Conservation (phyloP, 1,140 invertebrate species). For the Saccostrea echinata region DNA sequence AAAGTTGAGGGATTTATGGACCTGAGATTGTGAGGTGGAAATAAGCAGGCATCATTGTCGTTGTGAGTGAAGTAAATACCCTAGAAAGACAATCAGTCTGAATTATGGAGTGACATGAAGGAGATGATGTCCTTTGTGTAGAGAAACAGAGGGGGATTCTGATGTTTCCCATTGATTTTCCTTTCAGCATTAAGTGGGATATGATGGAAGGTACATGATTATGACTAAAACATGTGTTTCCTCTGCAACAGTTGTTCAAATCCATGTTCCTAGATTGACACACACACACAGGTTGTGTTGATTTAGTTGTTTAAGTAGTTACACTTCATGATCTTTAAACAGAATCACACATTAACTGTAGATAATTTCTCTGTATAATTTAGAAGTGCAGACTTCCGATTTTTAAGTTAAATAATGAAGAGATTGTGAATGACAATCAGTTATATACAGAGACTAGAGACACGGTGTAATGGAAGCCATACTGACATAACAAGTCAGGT, state of each 20-base stretch:
- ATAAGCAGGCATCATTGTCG: slow-evolving; percentile 14
- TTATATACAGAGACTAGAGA: background rate
- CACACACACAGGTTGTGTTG: slow-evolving; percentile 11
- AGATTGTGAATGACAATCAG: slow-evolving; percentile 21
- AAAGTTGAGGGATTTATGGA: slow-evolving; percentile 27
- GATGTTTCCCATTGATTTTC: slow-evolving; percentile 24
- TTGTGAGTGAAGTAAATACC: background rate
- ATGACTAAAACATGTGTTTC: slow-evolving; percentile 25
- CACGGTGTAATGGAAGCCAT: background rate
- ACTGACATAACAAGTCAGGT: slow-evolving; percentile 11
- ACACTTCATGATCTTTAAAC: background rate
- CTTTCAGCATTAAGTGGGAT: slow-evolving; percentile 24
- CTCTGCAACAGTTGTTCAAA: slow-evolving; percentile 28
- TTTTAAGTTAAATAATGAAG: slow-evolving; percentile 18
- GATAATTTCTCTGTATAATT: background rate
- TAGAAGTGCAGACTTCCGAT: slow-evolving; percentile 26
- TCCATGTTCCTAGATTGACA: slow-evolving; percentile 19
- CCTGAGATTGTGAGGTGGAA: slow-evolving; percentile 5
- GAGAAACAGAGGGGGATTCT: background rate
- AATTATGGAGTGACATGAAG: background rate
- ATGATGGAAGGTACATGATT: slow-evolving; percentile 27
- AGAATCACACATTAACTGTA: slow-evolving; percentile 16
- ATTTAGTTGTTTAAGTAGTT: slow-evolving; percentile 11
- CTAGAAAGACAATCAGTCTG: background rate
- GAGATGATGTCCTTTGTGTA: background rate